Base-by-base conservation (phyloP, 1,140 invertebrate species). In the Cotesia chilonis region DNA sequence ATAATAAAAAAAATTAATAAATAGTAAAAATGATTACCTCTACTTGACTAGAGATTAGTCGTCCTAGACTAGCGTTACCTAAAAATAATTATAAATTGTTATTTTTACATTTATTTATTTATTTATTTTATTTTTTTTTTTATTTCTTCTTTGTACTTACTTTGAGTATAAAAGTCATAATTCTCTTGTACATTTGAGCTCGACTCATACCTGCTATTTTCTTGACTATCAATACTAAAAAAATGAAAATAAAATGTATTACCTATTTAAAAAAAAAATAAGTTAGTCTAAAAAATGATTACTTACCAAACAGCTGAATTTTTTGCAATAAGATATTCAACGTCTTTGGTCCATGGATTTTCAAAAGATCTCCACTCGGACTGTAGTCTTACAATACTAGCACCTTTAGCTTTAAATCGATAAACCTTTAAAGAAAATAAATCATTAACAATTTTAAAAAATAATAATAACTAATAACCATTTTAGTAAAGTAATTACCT, bases 281-380 rank as follows among this genome's bases (percentile, higher is more conserved):
- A 55, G 69, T n/a, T 4, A 55, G 4, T 36, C 47, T 28, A 70
- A 12, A 66, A 67, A 71, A 51, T 6, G 54, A 61, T 5, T 12
- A 81, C 89, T 87, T 88, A 92, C 87, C 90, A 87, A 73, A 94
- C 87, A 41, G 94, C 88, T 0, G 90, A 92, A 85, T 96, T 96
- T 84, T 95, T 95, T 0, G 94, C 92, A 74, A 96, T 92, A 61
- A 97, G 88, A 81, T 93, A 96, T 80, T 97, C 95, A 71, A 95
- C 91, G 79, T 96, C 95, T 87, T 95, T 96, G 6, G 95, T 96
- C 95, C 95, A 96, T 0, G 95, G 95, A 87, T 96, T 96, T 82
- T 90, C 90, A 82, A 97, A 96, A 0, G 93, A 92, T 74, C 92
- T 95, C 92, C 95, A 96, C 78, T 93, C 92, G 73, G 94, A 95